These are phyloP conservation scores for Taxidea taxus DNA, from an alignment of 2,113 vertebrate genomes.

Conservation along the genomic window DNA sequence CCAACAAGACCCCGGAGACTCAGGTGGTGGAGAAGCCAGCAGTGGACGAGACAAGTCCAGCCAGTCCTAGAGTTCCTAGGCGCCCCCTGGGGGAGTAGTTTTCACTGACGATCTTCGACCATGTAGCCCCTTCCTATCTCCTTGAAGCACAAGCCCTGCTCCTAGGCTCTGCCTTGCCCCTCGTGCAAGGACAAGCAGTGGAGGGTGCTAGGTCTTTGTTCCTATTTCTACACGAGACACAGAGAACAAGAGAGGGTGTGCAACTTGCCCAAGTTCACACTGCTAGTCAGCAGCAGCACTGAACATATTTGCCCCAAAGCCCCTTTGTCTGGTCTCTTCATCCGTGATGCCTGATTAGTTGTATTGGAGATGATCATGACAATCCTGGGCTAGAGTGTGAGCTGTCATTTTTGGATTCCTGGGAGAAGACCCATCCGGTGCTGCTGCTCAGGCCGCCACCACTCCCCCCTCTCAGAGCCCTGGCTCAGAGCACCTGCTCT, in stretches of 20 bases:
- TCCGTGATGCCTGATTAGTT: neutral
- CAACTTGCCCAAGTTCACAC: neutral
- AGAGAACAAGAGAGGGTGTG: neutral
- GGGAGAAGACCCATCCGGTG: neutral
- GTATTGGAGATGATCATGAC: neutral
- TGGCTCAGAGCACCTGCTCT: neutral
- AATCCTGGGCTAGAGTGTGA: neutral
- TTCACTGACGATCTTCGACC: neutral
- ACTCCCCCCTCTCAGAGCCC: neutral
- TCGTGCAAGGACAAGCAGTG: neutral
- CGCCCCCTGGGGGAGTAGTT: neutral
- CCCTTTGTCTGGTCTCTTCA: neutral
- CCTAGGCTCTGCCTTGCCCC: neutral
- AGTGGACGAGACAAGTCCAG: neutral
- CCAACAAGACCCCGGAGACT: neutral
- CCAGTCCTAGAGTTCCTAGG: neutral
- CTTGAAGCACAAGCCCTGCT: neutral
- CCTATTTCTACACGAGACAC: neutral
- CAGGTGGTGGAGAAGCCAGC: neutral
- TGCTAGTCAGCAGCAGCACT: neutral
- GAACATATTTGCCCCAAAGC: neutral
- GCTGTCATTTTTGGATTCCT: neutral
- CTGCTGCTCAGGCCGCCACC: neutral
- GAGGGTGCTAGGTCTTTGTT: neutral
- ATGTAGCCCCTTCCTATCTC: neutral